These are phyloP conservation scores for Neoarius graeffei DNA, from an alignment of 2,113 vertebrate species.

Conservation along the genomic window DNA sequence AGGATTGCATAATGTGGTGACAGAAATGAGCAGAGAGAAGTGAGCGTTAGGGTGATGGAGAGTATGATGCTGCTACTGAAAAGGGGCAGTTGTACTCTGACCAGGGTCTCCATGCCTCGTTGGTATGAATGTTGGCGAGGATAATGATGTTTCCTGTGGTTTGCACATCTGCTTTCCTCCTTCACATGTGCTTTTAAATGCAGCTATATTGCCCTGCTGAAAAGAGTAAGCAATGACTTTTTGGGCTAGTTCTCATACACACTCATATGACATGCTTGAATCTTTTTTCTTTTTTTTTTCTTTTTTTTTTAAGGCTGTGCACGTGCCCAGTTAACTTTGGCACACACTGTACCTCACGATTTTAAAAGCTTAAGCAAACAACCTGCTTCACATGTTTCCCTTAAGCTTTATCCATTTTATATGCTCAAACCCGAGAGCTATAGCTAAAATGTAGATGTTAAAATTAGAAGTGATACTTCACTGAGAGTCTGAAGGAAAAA, in stretches of 20 bases:
- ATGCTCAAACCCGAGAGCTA: not conserved
- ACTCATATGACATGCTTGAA: conserved; percentile 38
- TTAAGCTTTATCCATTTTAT: not conserved
- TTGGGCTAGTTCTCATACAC: conserved; percentile 50
- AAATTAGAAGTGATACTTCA: not conserved
- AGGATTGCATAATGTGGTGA: conserved; percentile 32
- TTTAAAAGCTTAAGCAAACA: not conserved
- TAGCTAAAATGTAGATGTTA: not conserved
- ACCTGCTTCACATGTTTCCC: not conserved
- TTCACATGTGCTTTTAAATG: conserved; percentile 67
- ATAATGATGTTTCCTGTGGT: conserved; percentile 64
- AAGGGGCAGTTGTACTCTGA: conserved; percentile 43
- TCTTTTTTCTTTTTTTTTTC: not conserved
- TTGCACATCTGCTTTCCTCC: conserved; percentile 62
- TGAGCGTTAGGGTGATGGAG: not conserved
- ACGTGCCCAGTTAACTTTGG: conserved; percentile 3
- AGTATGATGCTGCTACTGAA: conserved; percentile 21
- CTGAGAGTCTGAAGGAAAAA: not conserved
- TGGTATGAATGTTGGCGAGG: conserved; percentile 60
- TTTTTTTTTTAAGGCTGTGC: not conserved
- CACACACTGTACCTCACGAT: not conserved
- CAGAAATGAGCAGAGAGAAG: not conserved
- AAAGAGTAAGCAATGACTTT: not conserved
- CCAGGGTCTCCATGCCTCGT: conserved; percentile 57
- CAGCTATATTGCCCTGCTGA: conserved; percentile 33